Evolutionary conservation across 2,113 vertebrate species (phyloP).

Genomic region (Sterrhoptilus dennistouni): DNA sequence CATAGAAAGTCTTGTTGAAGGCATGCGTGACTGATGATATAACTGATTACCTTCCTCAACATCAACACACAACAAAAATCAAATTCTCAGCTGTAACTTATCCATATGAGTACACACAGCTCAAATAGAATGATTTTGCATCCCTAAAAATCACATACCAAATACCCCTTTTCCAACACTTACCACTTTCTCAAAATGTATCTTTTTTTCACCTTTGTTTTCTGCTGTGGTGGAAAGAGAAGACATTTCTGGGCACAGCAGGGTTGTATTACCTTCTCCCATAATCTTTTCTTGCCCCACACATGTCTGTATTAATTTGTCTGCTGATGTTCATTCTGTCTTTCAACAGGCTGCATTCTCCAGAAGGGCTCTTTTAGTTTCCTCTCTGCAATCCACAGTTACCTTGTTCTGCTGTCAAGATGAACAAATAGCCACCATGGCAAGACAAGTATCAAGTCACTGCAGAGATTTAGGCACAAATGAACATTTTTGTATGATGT

Average conservation of each 20-base stretch:
- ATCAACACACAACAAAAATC: neutral
- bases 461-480: neutral
- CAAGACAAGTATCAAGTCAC: neutral
- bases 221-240: neutral
- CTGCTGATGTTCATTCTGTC: neutral
- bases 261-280: neutral
- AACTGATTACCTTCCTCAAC: neutral
- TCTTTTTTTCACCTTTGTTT: neutral
- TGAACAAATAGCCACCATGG: neutral
- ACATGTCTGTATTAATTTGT: neutral
- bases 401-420: neutral
- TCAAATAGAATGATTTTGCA: neutral
- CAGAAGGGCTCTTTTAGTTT: neutral
- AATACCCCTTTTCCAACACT: neutral
- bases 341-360: neutral
- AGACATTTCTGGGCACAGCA: neutral
- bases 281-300: neutral
- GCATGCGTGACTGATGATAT: neutral
- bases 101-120: neutral
- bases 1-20: neutral
- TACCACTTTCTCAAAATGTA: neutral
- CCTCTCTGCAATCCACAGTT: neutral
- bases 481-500: neutral
- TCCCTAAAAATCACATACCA: neutral
- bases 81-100: neutral